These are phyloP conservation scores for rabbit (Oryctolagus cuniculus) DNA, from an alignment of 2,113 vertebrate genomes.

Conservation along the genomic window mOryCun1.1 NC_091444.1:20545501-20546000, in stretches of 20 bases:
- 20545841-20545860: background rate
- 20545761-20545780: conserved; percentile 22
- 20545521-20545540: no score
- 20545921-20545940: background rate
- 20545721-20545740: conserved; percentile 43
- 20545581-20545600: background rate
- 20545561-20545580: no score
- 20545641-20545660: no score
- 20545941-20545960: background rate
- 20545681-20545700: background rate
- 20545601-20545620: conserved; percentile 1
- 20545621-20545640: background rate
- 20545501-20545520: no score
- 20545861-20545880: background rate
- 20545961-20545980: background rate
- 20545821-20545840: background rate
- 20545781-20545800: conserved; percentile 30
- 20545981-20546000: background rate
- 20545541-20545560: no score
- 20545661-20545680: background rate
- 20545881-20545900: background rate
- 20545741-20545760: background rate
- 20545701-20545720: conserved; percentile 52
- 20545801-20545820: background rate
- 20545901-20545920: background rate